Evolutionary conservation across 2,797 vertebrate genomes (phyloP), one percentile per base, ranked within the genome.

Genomic region (Tamandua tetradactyla): DNA sequence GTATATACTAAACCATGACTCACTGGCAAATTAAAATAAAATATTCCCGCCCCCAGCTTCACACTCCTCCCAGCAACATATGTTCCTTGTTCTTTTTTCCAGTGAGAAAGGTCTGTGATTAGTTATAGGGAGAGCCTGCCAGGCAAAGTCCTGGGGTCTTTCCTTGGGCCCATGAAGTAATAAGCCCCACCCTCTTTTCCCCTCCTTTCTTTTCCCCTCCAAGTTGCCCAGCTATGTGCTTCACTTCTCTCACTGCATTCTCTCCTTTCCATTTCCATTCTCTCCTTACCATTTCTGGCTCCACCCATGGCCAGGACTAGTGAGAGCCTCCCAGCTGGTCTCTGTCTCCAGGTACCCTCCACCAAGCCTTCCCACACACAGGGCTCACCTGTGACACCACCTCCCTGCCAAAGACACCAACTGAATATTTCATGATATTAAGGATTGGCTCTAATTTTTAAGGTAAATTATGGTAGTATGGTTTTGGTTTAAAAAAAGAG

Each of bases 21-120:
- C 95, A 97, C 62, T 14, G 57, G 30, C 72, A 84, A 78, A 94
- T 92, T 95, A 93, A 96, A 96, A 91, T 96, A 93, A 95, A 76
- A 82, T 72, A 30, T 32, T 47, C 82, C 84, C 64, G 14, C 74
- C 71, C 62, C 76, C 85, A 69, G n/a, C 37, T 93, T 96, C 86
- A 93, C 94, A 94, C 66, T 42, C 42, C 74, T 90, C 81, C 94
- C 32, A 94, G 83, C 55, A 94, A 84, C 94, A 66, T 88, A 92
- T 92, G 91, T 84, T 94, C 75, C 91, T 76, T 80, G 9, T 96
- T 92, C 95, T 96, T 82, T 94, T 89, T 89, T 90, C 88, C 71
- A 81, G 59, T 7, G 0, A 71, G 74, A 87, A 86, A 83, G 82
- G 72, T 75, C 69, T 84, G 13, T 8, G 66, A 92, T 75, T 52